Evolutionary conservation across 2,797 vertebrate species (phyloP), one percentile per base, ranked within the genome.

Genomic region (Coluber constrictor): DNA sequence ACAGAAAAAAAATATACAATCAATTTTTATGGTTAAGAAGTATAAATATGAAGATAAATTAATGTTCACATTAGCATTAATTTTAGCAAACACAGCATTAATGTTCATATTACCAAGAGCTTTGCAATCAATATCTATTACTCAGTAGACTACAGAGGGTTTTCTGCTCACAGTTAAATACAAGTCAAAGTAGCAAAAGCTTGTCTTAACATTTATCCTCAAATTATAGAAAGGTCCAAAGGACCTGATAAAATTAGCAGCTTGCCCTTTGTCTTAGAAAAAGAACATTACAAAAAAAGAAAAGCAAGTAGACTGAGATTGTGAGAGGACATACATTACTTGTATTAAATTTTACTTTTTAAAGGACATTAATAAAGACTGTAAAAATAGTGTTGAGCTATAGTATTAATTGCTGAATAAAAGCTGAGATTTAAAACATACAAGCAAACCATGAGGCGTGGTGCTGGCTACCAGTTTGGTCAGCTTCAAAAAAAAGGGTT

Each of bases 131-230:
- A 66, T 89, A 59, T 32, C 32, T 91, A 37, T 37, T 37, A 47
- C 5, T 86, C 29, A 94, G 63, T 5, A 92, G 87, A 94, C 93
- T 90, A 86, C 4, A 25, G 92, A 37, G 9, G n/a, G 86, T 89
- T 95, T 96, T 96, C 90, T 94, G 61, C 92, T 94, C 83, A 91
- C 56, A 0, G 37, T 94, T 57, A 90, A 97, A 90, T 37, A 94
- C 12, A 70, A 59, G 1, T 47, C 66, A 95, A 95, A 97, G 90
- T 61, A 94, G 59, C 54, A 51, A 91, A 86, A 93, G 54, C 29
- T 88, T 95, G 92, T 59, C 93, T 94, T 59, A 93, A 70, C 12
- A 89, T 0, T 61, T 57, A 74, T 18, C 87, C 94, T 91, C 90
- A n/a, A 91, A 92, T 32, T 86, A 79, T 43, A 29, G 23, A 90